A percentile compares a stretch with the other conserved stretches of the same genome.
These are phyloP conservation scores for Hypomecis atomaria DNA, from an alignment of 2,888 invertebrate genomes.

Conservation along the genomic window DNA sequence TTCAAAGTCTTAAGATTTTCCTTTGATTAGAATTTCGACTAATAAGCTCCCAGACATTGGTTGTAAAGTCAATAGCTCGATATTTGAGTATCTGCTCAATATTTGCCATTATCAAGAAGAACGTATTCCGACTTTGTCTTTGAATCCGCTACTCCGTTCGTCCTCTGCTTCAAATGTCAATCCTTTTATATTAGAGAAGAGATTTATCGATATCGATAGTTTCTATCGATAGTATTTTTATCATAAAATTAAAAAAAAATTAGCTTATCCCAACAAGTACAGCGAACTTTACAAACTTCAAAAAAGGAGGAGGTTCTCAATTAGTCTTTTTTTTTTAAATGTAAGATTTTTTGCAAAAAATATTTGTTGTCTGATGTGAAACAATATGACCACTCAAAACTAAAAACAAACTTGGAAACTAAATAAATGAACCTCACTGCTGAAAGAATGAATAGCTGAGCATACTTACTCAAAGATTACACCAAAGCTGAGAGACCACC, in stretches of 20 bases:
- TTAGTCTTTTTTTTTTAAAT: too few species aligned
- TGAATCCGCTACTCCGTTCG: conserved; percentile 78
- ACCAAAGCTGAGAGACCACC: too few species aligned
- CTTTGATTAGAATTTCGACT: conserved; percentile 31
- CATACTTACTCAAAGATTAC: too few species aligned
- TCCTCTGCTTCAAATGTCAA: conserved; percentile 77
- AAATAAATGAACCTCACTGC: too few species aligned
- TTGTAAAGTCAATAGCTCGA: conserved; percentile 50
- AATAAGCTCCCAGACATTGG: conserved; percentile 41
- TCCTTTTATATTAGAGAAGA: conserved; percentile 76
- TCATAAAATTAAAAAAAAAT: not conserved
- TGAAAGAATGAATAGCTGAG: too few species aligned
- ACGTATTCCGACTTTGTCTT: conserved; percentile 73
- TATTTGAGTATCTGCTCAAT: conserved; percentile 69
- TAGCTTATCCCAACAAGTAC: too few species aligned
- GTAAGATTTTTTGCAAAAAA: too few species aligned
- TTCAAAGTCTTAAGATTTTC: not conserved
- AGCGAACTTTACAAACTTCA: too few species aligned
- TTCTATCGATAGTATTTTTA: conserved; percentile 26
- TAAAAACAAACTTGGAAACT: too few species aligned
- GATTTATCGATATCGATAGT: conserved; percentile 46
- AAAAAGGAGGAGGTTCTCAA: too few species aligned
- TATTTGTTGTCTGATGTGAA: too few species aligned
- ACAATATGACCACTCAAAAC: too few species aligned
- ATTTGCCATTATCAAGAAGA: conserved; percentile 71